Evolutionary conservation across 2,888 invertebrate genomes (phyloP).

Genomic region (Oscheius onirici): DNA sequence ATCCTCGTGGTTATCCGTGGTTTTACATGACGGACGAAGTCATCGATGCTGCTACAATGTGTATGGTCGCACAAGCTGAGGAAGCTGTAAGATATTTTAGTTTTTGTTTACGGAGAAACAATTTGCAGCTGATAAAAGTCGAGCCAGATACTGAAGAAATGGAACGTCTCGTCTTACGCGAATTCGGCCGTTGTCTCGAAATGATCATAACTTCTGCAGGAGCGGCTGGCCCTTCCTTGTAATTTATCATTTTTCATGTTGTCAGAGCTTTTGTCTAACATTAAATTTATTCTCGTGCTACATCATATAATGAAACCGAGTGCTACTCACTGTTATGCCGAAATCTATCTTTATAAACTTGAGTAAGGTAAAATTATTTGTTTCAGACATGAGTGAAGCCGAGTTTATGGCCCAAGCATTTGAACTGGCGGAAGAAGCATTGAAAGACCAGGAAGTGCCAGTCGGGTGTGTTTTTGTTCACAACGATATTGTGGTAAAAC

Average conservation of each 20-base stretch:
- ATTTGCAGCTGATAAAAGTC: constrained; percentile 15
- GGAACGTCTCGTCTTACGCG: constrained; percentile 85
- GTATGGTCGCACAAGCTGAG: constrained; percentile 91
- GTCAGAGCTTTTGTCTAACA: not conserved
- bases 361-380: too few relatives aligned
- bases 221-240: not conserved
- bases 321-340: not conserved
- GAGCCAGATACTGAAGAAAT: constrained; percentile 68
- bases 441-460: constrained; percentile 88
- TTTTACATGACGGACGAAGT: constrained; percentile 92
- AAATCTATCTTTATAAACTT: too few relatives aligned
- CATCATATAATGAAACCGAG: not conserved
- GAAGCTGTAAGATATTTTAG: constrained; percentile 77
- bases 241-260: constrained; percentile 6
- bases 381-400: not conserved
- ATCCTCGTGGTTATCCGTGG: constrained; percentile 77
- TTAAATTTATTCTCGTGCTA: not conserved
- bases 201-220: constrained; percentile 85
- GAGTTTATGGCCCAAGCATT: constrained; percentile 61
- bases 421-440: constrained; percentile 80
- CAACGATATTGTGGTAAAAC: constrained; percentile 47
- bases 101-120: not conserved
- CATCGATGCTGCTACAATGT: constrained; percentile 93
- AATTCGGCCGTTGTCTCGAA: constrained; percentile 91
- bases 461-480: constrained; percentile 89